Percentiles rank a stretch among this genome's conserved stretches.
Evolutionary conservation across 2,113 vertebrate species (phyloP).

Genomic region (Rhinolophus ferrumequinum): DNA sequence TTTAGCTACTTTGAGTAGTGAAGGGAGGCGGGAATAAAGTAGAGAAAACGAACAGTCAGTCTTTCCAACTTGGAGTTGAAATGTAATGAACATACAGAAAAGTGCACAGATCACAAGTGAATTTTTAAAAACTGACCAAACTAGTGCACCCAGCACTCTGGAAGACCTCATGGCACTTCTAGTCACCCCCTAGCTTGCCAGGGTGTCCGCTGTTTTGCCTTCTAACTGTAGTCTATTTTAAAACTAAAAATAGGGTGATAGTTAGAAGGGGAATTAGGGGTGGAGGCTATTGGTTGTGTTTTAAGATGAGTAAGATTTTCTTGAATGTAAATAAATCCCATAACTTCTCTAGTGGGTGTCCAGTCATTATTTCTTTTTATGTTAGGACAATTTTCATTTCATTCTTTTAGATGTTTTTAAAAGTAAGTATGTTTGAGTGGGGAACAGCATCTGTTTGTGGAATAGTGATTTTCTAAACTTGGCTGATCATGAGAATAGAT

Average conservation of each 20-base stretch:
- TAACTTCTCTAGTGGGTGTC: slow-evolving; percentile 35
- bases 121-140: not conserved
- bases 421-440: slow-evolving; percentile 6
- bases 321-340: slow-evolving; percentile 39
- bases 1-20: slow-evolving; percentile 2
- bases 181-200: not conserved
- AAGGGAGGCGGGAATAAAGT: not conserved
- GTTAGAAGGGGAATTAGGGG: not conserved
- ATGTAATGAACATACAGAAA: not conserved
- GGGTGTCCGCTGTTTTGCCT: not conserved
- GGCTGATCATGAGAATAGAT: not conserved
- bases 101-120: not conserved
- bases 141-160: not conserved
- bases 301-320: slow-evolving; percentile 14
- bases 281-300: not conserved
- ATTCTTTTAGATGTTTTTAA: slow-evolving; percentile 34
- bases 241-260: slow-evolving; percentile 12
- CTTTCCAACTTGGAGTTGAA: slow-evolving; percentile 6
- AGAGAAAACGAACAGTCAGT: slow-evolving; percentile 10
- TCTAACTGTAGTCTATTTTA: not conserved
- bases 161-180: not conserved
- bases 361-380: slow-evolving; percentile 44
- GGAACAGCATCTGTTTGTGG: slow-evolving; percentile 24
- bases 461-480: slow-evolving; percentile 52
- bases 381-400: slow-evolving; percentile 56